Percentiles rank a stretch among this genome's conserved stretches.
Conservation (phyloP, 2,797 vertebrate species). For the Perodicticus potto region DNA sequence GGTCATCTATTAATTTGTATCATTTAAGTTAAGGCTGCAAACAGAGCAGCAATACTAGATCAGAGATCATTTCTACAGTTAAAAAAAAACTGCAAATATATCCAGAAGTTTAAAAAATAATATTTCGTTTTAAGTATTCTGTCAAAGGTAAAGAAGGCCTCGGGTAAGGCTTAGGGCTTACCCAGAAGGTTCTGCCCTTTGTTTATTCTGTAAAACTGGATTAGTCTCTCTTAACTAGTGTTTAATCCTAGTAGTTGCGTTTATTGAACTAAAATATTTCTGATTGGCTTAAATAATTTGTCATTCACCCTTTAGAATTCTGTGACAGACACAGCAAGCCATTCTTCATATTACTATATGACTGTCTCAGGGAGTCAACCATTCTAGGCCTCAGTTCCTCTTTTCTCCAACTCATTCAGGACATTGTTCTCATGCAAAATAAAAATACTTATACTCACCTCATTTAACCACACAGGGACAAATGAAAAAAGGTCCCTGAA, state of each 20-base stretch:
- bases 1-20: not conserved
- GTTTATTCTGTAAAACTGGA: not conserved
- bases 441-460: not conserved
- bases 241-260: not conserved
- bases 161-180: not conserved
- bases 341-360: not conserved
- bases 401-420: not conserved
- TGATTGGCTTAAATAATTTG: not conserved
- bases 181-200: not conserved
- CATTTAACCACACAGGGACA: not conserved
- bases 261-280: not conserved
- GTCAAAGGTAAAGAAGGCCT: not conserved
- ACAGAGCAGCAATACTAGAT: not conserved
- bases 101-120: not conserved
- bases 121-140: not conserved
- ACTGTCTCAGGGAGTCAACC: not conserved
- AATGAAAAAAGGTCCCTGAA: not conserved
- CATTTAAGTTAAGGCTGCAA: slow-evolving; percentile 17
- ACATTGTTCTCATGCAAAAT: not conserved
- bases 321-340: not conserved
- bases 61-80: not conserved
- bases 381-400: not conserved
- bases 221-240: not conserved
- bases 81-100: not conserved
- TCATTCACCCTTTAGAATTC: not conserved